Percentiles rank a stretch among this genome's conserved stretches.
phyloP scores from a whole-genome alignment of 2,888 invertebrate genomes.

The Chymomyza amoena region DNA sequence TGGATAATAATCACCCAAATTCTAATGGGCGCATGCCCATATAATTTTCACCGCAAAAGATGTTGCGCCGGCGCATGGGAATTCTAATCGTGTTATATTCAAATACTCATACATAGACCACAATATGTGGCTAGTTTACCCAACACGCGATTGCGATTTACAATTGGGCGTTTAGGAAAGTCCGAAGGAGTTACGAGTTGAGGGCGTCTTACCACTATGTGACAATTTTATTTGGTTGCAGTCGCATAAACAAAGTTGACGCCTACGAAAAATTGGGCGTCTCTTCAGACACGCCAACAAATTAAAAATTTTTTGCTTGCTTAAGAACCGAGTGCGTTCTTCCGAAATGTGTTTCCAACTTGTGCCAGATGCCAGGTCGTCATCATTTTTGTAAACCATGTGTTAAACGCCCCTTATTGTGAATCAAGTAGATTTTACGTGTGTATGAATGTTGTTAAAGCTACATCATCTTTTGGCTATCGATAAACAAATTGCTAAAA shows the following conservation, averaged over 20 bases:
- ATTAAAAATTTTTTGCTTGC: constrained; percentile 55
- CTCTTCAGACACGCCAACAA: constrained; percentile 16
- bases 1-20: constrained; percentile 53
- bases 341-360: constrained; percentile 11
- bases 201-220: constrained; percentile 38
- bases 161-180: constrained; percentile 49
- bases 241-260: constrained; percentile 70
- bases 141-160: constrained; percentile 54
- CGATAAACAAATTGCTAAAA: background rate
- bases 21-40: constrained; percentile 34
- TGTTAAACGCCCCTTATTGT: constrained; percentile 66
- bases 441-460: background rate
- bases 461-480: background rate
- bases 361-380: constrained; percentile 57
- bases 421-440: constrained; percentile 19
- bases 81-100: constrained; percentile 50
- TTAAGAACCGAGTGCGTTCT: constrained; percentile 31
- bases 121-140: constrained; percentile 66
- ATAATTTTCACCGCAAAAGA: constrained; percentile 34
- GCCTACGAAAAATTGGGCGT: constrained; percentile 58
- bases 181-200: constrained; percentile 57
- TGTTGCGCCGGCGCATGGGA: constrained; percentile 66
- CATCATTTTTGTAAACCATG: constrained; percentile 42
- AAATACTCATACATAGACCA: constrained; percentile 57
- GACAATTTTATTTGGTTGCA: constrained; percentile 67